Evolutionary conservation across 1,140 invertebrate species (phyloP), one percentile per base, ranked within the genome.

Genomic region (Tetramorium alpestre): DNA sequence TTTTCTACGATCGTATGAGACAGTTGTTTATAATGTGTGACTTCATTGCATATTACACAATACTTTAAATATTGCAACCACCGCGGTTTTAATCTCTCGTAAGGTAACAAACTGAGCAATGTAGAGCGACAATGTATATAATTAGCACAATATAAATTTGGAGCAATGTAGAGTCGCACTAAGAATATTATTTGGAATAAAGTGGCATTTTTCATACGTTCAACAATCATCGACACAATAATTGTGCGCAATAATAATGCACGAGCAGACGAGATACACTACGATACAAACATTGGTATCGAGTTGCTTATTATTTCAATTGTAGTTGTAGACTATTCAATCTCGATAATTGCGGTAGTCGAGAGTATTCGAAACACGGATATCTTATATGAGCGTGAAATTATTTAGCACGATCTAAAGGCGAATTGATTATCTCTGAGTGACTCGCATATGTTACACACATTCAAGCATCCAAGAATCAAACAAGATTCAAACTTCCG

Each of bases 71-170:
- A 47, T 72, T 64, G 51, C 60, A 58, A 65, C 11, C 54, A 25
- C 18, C 41, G 54, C n/a, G 7, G 13, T 81, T 22, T 22, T 69
- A 41, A 38, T 78, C 33, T 73, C 78, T 56, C 54, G 78, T 60
- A 67, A 73, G 38, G 78, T 65, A 84, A 89, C 76, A 88, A 91
- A 82, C 67, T 65, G 64, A 82, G 70, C 76, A 58, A 78, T 67
- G 72, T 60, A 65, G 44, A 77, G 78, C 76, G 60, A 58, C 70
- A 28, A 84, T 70, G 41, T 44, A 54, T 93, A 93, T 93, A 93
- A 93, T 93, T 93, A 93, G 93, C 88, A 85, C 91, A 60, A 90
- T 86, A 76, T 93, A 93, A 91, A 93, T 93, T 92, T 92, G 92
- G 93, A 92, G 67, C 87, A 75, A 90, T 69, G 86, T 86, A 82